Evolutionary conservation across 1,140 invertebrate species (phyloP), one percentile per base, ranked within the genome.

Genomic region (Heliconius melpomene): DNA sequence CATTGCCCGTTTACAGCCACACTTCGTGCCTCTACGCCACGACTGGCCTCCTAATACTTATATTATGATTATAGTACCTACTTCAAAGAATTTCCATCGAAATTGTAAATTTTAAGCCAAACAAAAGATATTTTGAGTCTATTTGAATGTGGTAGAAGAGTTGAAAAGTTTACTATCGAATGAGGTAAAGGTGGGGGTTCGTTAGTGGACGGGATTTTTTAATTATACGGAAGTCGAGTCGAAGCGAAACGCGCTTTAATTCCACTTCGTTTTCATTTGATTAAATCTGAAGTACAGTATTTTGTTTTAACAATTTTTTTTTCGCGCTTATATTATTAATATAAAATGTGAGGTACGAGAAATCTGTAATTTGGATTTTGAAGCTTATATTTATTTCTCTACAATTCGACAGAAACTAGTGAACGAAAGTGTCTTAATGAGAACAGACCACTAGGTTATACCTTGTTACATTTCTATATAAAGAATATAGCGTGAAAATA

Each of bases 141-240:
- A 72, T 82, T 82, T 71, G 60, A 54, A 73, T 75, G 38, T 54
- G 73, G 52, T 76, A 77, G 71, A 80, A 75, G 36, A 77, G 74
- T 52, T 81, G 75, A 82, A 86, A 86, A 86, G 75, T 86, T 80
- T 75, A 77, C 82, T 82, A 88, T 88, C 86, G 85, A 86, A 86
- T 86, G 82, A 78, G 85, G 82, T 84, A 86, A 82, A 82, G 80
- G 84, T 81, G 85, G 78, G 78, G 83, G 83, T 85, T 90, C 89
- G 88, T 91, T 91, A 89, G 86, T 84, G 81, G 86, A 75, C 85
- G 88, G 86, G 79, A 87, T 86, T 90, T 87, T 87, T 89, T 91
- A 91, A 91, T 91, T 89, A 89, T 85, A 87, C 88, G 86, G 88
- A 91, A 85, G 88, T 86, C 84, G 82, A 85, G 88, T 86, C 84